These are phyloP conservation scores for Drosophila lini DNA, from an alignment of 1,140 invertebrate genomes.

Conservation along the genomic window DNA sequence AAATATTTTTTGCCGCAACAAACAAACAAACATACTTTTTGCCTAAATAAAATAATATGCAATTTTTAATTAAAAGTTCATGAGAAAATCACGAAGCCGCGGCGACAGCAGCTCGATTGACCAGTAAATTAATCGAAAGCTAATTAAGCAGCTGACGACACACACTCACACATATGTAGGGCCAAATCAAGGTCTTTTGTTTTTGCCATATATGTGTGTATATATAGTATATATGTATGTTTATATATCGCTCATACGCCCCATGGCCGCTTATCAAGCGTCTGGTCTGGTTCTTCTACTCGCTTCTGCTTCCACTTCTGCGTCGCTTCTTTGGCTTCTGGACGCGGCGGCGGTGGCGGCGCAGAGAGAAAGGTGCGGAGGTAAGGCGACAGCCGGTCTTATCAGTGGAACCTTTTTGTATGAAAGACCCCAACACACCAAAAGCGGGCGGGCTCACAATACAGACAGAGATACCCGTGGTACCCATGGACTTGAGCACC, in stretches of 20 bases:
- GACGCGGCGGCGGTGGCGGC: neutral
- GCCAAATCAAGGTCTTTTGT: conserved; percentile 55
- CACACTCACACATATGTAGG: conserved; percentile 22
- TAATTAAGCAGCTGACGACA: conserved; percentile 76
- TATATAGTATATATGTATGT: conserved; percentile 3
- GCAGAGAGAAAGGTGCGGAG: conserved; percentile 2
- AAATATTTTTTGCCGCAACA: neutral
- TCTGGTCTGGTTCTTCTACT: conserved; percentile 43
- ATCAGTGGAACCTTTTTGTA: conserved; percentile 36
- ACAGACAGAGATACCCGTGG: conserved; percentile 31
- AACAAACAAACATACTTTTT: neutral
- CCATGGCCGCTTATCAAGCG: conserved; percentile 51
- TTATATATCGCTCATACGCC: conserved; percentile 41
- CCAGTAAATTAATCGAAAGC: conserved; percentile 72
- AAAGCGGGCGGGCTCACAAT: conserved; percentile 10
- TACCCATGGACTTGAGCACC: conserved; percentile 55
- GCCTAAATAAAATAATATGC: neutral
- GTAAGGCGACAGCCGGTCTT: conserved; percentile 41
- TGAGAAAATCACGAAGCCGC: conserved; percentile 28
- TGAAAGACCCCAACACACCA: conserved; percentile 23
- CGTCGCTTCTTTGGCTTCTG: conserved; percentile 50
- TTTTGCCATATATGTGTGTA: conserved; percentile 30
- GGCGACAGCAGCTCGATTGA: conserved; percentile 28
- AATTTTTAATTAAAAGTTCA: conserved; percentile 32
- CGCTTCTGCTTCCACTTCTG: conserved; percentile 38